Evolutionary conservation across 2,888 invertebrate genomes (phyloP).

Genomic region (Hemicrepidius hirtus): DNA sequence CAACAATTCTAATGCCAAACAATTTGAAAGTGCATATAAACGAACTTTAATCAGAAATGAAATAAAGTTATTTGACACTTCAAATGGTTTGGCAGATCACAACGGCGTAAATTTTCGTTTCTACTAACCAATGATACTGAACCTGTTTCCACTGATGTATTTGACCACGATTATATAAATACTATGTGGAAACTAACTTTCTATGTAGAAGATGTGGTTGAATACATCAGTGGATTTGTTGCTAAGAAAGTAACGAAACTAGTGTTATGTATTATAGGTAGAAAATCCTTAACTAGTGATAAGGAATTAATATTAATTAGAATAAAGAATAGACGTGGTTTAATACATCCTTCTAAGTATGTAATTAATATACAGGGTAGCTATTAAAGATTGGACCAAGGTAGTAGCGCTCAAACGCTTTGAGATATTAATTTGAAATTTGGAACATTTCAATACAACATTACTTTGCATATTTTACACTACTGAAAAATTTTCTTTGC

Average conservation of each 20-base stretch:
- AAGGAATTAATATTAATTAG: too few relatives aligned
- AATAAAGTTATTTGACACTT: conserved; percentile 32
- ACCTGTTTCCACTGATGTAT: background rate
- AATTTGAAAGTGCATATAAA: conserved; percentile 54
- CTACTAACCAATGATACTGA: background rate
- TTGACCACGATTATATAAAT: conserved; percentile 1
- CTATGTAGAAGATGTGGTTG: conserved; percentile 40
- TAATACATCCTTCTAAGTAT: background rate
- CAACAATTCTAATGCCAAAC: conserved; percentile 52
- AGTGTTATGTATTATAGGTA: too few relatives aligned
- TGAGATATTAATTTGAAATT: too few relatives aligned
- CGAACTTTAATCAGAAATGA: conserved; percentile 42
- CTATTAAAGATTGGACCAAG: too few relatives aligned
- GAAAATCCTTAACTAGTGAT: too few relatives aligned
- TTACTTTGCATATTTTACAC: too few relatives aligned
- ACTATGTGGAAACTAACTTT: conserved; percentile 24
- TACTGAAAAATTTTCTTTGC: too few relatives aligned
- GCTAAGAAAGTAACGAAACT: background rate
- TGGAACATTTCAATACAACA: too few relatives aligned
- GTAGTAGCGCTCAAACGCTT: too few relatives aligned
- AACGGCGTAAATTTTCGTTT: background rate
- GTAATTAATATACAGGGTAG: background rate
- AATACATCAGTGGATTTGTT: conserved; percentile 46
- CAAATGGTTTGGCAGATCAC: conserved; percentile 29
- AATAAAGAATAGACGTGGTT: background rate